Conservation (phyloP, 1,140 invertebrate species). For the Pogonognathellus flavescens region DNA sequence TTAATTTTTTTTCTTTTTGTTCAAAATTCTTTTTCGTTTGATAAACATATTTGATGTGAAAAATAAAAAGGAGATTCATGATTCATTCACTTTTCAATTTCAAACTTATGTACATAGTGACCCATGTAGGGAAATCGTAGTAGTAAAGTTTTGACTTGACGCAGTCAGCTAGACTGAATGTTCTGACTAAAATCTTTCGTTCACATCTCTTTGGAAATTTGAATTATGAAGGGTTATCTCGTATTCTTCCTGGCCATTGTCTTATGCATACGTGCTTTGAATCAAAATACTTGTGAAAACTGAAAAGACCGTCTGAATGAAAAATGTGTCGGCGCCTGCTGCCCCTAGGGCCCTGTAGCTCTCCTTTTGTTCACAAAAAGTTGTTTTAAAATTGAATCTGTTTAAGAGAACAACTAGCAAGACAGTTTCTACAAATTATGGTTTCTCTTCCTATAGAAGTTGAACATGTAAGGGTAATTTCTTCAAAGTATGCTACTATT, state of each 20-base stretch:
- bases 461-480: background rate
- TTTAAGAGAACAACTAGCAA: slow-evolving; percentile 15
- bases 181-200: background rate
- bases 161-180: background rate
- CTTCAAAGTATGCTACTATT: too few species aligned
- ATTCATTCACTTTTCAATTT: too few species aligned
- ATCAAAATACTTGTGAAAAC: slow-evolving; percentile 12
- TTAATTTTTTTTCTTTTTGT: too few species aligned
- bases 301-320: background rate
- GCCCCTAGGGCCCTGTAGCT: slow-evolving; percentile 19
- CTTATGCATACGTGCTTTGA: slow-evolving; percentile 29
- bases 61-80: too few species aligned
- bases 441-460: background rate
- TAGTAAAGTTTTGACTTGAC: background rate
- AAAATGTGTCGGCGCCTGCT: slow-evolving; percentile 3
- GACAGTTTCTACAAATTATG: slow-evolving; percentile 26
- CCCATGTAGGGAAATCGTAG: too few species aligned
- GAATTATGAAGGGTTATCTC: slow-evolving; percentile 42
- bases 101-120: too few species aligned
- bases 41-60: too few species aligned
- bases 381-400: slow-evolving; percentile 41
- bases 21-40: too few species aligned
- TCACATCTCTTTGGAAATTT: slow-evolving; percentile 21
- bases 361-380: slow-evolving; percentile 19
- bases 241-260: slow-evolving; percentile 30